phyloP scores from a whole-genome alignment of 2,113 vertebrate species.

The Cromileptes altivelis region DNA sequence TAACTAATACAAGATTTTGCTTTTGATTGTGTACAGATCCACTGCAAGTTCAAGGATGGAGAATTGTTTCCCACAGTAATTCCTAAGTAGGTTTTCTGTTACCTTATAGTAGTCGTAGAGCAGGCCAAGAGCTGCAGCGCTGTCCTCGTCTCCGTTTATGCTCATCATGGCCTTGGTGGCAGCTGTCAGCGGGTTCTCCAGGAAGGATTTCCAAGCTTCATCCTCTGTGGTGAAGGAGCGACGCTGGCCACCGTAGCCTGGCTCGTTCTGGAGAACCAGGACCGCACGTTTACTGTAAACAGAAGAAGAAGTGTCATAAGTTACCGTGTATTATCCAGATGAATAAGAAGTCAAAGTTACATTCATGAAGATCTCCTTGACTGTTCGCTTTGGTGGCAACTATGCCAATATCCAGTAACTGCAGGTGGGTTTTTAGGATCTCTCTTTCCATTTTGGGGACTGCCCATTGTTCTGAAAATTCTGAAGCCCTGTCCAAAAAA shows the following conservation, averaged over 20 bases:
- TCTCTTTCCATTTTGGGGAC: no score
- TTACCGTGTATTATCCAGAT: background rate
- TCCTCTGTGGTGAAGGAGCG: conserved; percentile 95
- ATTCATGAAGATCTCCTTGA: no score
- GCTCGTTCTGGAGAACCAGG: conserved; percentile 97
- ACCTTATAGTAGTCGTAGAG: conserved; percentile 99
- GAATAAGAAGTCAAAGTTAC: background rate
- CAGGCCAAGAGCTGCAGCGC: conserved; percentile 93
- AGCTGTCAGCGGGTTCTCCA: conserved; percentile 98
- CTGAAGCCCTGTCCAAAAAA: no score
- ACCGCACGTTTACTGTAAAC: conserved; percentile 93
- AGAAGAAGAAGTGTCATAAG: conserved; percentile 17
- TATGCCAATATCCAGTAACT: no score
- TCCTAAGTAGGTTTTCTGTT: background rate
- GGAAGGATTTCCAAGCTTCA: conserved; percentile 98
- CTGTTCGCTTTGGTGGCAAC: no score
- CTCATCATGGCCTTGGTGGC: conserved; percentile 99
- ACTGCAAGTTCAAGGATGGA: background rate
- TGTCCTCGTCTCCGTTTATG: conserved; percentile 99
- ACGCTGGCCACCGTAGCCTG: conserved; percentile 91
- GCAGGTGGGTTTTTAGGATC: no score
- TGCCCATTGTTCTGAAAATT: no score
- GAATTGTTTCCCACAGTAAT: background rate
- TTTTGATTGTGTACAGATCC: background rate
- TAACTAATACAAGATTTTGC: conserved; percentile 7